Percentiles rank a stretch among this genome's conserved stretches.
These are phyloP conservation scores for Lutjanus campechanus DNA, from an alignment of 2,797 vertebrate genomes.

Conservation along the genomic window DNA sequence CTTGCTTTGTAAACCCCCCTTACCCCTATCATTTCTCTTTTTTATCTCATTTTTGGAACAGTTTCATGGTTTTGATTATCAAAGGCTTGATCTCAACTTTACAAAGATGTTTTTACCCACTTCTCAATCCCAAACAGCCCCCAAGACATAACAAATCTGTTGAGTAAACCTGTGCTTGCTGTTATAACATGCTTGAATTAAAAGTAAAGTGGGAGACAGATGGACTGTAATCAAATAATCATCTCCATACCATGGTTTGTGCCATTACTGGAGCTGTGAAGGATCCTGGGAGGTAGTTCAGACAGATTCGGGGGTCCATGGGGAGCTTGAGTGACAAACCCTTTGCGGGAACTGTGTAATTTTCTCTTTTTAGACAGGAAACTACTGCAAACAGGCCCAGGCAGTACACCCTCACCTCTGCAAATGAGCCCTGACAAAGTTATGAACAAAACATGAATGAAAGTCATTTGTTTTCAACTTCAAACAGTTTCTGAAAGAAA, in stretches of 20 bases:
- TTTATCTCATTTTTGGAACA: not conserved
- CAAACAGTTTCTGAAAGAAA: too few species aligned
- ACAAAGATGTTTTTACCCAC: not conserved
- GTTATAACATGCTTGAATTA: not conserved
- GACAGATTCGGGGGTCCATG: conserved; percentile 88
- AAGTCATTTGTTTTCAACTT: not conserved
- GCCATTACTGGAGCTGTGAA: conserved; percentile 85
- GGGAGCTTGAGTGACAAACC: conserved; percentile 87
- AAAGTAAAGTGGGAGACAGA: not conserved
- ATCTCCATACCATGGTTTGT: conserved; percentile 83
- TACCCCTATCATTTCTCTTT: not conserved
- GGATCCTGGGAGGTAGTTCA: conserved; percentile 88
- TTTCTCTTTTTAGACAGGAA: conserved; percentile 90
- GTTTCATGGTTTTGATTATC: not conserved
- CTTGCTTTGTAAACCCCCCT: not conserved
- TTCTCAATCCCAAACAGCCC: not conserved
- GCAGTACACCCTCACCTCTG: conserved; percentile 88
- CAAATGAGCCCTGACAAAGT: conserved; percentile 85
- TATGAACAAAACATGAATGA: not conserved
- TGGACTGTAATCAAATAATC: not conserved
- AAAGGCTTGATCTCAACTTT: not conserved
- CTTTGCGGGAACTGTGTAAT: conserved; percentile 87
- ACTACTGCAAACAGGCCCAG: conserved; percentile 92
- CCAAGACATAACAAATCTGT: not conserved
- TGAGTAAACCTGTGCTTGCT: not conserved